phyloP scores from a whole-genome alignment of 2,113 vertebrate genomes.

The Oreochromis aureus region DNA sequence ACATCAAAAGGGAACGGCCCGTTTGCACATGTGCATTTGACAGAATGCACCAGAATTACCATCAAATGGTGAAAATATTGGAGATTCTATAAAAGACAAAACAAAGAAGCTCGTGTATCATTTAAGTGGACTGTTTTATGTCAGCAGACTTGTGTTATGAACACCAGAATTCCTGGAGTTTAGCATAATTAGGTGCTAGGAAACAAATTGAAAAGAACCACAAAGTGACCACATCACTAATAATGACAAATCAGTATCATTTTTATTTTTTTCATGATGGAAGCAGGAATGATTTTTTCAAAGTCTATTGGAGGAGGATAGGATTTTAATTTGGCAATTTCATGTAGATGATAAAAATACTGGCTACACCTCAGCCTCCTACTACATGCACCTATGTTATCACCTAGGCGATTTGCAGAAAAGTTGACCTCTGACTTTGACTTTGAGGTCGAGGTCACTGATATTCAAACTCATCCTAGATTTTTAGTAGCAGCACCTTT shows the following conservation, averaged over 20 bases:
- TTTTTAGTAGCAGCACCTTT: neutral
- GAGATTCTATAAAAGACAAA: neutral
- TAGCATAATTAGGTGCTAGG: neutral
- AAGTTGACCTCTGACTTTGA: neutral
- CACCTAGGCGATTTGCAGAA: neutral
- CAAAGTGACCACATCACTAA: neutral
- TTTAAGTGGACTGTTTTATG: neutral
- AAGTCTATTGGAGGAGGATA: neutral
- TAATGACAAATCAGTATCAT: neutral
- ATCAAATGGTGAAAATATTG: neutral
- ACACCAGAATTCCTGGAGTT: neutral
- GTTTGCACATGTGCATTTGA: neutral
- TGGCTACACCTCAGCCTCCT: neutral
- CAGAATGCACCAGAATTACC: neutral
- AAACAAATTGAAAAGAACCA: neutral
- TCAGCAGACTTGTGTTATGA: neutral
- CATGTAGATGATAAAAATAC: neutral
- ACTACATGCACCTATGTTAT: neutral
- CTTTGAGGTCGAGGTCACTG: accelerated
- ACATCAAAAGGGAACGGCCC: neutral
- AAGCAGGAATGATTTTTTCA: neutral
- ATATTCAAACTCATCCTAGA: neutral
- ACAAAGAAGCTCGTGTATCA: too few relatives aligned
- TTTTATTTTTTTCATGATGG: neutral
- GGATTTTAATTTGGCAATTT: neutral